phyloP scores from a whole-genome alignment of 92 coral and sea anemone genomes.

The Palythoa grandiflora region DNA sequence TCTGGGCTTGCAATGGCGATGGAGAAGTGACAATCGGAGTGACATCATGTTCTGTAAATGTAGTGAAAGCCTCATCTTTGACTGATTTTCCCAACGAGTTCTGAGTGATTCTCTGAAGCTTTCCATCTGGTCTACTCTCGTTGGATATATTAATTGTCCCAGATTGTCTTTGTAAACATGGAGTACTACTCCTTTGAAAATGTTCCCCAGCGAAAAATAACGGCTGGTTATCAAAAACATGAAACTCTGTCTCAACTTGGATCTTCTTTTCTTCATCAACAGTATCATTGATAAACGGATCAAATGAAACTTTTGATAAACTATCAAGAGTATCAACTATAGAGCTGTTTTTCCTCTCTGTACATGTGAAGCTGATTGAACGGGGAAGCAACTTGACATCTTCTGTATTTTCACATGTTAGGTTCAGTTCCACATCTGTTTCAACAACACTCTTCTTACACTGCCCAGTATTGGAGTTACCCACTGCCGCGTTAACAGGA shows the following conservation, averaged over 20 bases:
- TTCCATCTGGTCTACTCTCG: too few species aligned
- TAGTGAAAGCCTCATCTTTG: neutral
- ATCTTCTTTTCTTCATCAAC: neutral
- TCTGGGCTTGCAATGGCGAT: neutral
- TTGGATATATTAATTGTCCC: too few species aligned
- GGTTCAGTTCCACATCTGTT: neutral
- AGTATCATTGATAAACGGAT: neutral
- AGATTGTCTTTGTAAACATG: neutral
- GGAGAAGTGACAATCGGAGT: neutral
- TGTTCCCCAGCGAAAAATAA: neutral
- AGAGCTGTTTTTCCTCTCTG: neutral
- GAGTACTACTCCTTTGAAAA: slow-evolving; percentile 18
- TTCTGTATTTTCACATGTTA: neutral
- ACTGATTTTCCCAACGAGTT: neutral
- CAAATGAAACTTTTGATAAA: neutral
- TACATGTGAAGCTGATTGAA: too few species aligned
- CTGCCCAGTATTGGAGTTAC: neutral
- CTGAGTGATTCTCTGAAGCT: neutral
- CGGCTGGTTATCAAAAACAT: neutral
- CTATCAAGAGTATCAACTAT: neutral
- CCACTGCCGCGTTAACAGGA: neutral
- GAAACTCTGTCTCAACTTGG: too few species aligned
- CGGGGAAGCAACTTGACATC: neutral
- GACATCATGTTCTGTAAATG: neutral
- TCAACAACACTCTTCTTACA: neutral